phyloP scores from a whole-genome alignment of 2,113 vertebrate species.

The Sinocyclocheilus rhinocerous region DNA sequence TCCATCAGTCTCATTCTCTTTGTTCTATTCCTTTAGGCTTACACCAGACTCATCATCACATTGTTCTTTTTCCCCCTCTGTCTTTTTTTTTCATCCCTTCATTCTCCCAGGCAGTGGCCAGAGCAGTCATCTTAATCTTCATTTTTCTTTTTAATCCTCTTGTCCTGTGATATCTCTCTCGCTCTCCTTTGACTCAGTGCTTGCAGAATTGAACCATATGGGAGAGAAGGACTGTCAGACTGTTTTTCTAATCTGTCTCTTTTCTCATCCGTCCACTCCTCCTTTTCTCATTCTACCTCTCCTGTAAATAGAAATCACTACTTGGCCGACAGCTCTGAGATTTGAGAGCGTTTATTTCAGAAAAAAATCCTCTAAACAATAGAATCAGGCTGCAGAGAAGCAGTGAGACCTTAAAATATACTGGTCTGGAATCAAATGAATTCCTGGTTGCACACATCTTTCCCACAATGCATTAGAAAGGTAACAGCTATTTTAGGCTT shows the following conservation, averaged over 20 bases:
- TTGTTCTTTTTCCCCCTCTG: constrained; percentile 9
- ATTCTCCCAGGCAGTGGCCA: constrained; percentile 46
- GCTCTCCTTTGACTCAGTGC: constrained; percentile 53
- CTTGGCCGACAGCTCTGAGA: constrained; percentile 36
- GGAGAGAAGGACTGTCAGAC: constrained; percentile 61
- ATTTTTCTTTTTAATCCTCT: constrained; percentile 41
- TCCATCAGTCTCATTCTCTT: constrained; percentile 47
- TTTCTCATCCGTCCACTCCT: constrained; percentile 44
- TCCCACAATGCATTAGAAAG: background rate
- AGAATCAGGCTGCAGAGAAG: background rate
- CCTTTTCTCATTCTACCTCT: constrained; percentile 20
- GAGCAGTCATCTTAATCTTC: constrained; percentile 59
- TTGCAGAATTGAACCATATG: constrained; percentile 68
- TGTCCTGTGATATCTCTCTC: constrained; percentile 38
- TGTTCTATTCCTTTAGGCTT: constrained; percentile 52
- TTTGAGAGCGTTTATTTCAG: constrained; percentile 43
- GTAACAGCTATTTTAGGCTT: background rate
- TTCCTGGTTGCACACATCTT: constrained; percentile 23
- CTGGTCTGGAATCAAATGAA: background rate
- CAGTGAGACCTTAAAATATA: constrained; percentile 9
- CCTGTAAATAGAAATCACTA: constrained; percentile 33
- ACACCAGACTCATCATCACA: constrained; percentile 54
- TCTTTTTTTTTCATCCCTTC: constrained; percentile 37
- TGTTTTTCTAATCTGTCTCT: constrained; percentile 67
- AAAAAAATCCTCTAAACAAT: constrained; percentile 24